A percentile compares a stretch with the other conserved stretches of the same genome.
Evolutionary conservation across 2,888 invertebrate genomes (phyloP).

Genomic region (Taenaris catops): DNA sequence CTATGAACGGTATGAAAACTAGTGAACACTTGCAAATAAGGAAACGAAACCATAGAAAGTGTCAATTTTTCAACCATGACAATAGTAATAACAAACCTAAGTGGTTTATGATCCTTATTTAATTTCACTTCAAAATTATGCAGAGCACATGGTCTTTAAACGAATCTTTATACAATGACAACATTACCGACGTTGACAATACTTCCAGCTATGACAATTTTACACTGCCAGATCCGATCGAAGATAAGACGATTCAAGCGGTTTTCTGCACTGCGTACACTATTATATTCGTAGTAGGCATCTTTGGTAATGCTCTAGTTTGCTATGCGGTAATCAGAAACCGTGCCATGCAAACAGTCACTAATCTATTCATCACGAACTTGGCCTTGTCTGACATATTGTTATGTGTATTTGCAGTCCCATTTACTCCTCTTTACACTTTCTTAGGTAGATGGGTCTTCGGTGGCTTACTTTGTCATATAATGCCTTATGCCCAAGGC

Average conservation of each 20-base stretch:
- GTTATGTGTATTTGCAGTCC: slow-evolving; percentile 91
- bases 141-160: slow-evolving; percentile 55
- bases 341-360: slow-evolving; percentile 94
- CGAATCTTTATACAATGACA: slow-evolving; percentile 41
- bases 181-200: slow-evolving; percentile 32
- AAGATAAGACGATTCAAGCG: slow-evolving; percentile 84
- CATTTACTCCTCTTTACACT: slow-evolving; percentile 93
- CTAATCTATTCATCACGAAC: slow-evolving; percentile 95
- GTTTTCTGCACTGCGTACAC: slow-evolving; percentile 88
- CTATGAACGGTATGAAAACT: slow-evolving; percentile 24
- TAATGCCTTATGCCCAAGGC: slow-evolving; percentile 92
- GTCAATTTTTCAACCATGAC: slow-evolving; percentile 40
- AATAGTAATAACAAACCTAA: slow-evolving; percentile 43
- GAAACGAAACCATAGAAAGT: slow-evolving; percentile 28
- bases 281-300: slow-evolving; percentile 88
- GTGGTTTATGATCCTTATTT: slow-evolving; percentile 62
- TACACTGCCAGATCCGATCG: slow-evolving; percentile 74
- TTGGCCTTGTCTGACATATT: slow-evolving; percentile 93
- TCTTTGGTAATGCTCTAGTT: slow-evolving; percentile 91
- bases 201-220: slow-evolving; percentile 38
- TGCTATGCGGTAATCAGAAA: slow-evolving; percentile 92
- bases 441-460: slow-evolving; percentile 93
- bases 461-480: slow-evolving; percentile 89
- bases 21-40: slow-evolving; percentile 7
- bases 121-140: slow-evolving; percentile 53